Conservation (phyloP, 1,140 invertebrate species). For the Hylaeus volcanicus region DNA sequence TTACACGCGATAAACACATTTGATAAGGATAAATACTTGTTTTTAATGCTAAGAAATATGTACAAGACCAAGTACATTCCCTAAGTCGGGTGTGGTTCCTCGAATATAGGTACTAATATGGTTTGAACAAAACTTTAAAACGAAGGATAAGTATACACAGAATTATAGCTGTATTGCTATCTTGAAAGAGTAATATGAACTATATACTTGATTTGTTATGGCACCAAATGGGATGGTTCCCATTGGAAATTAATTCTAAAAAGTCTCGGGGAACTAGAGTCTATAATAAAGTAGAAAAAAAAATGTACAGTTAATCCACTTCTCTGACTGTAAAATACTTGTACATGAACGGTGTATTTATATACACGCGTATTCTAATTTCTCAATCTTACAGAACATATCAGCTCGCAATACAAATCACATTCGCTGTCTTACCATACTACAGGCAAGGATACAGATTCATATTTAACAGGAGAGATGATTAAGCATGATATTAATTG, state of each 20-base stretch:
- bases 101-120: background rate
- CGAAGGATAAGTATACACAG: background rate
- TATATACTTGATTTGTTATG: conserved; percentile 10
- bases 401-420: background rate
- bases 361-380: background rate
- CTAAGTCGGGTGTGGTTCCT: background rate
- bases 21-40: background rate
- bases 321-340: conserved; percentile 7
- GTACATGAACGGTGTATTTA: background rate
- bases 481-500: background rate
- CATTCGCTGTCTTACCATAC: background rate
- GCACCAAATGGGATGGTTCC: background rate
- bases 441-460: conserved; percentile 4
- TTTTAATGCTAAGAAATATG: conserved; percentile 9
- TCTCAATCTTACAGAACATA: conserved; percentile 2
- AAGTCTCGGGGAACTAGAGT: background rate
- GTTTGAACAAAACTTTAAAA: background rate
- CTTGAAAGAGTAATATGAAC: background rate
- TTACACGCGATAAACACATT: background rate
- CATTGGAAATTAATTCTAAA: background rate
- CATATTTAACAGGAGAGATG: background rate
- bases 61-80: conserved; percentile 1
- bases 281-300: background rate
- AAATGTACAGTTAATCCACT: background rate
- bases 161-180: background rate